Evolutionary conservation across 2,888 invertebrate genomes (phyloP).

Genomic region (Apodemia duryi): DNA sequence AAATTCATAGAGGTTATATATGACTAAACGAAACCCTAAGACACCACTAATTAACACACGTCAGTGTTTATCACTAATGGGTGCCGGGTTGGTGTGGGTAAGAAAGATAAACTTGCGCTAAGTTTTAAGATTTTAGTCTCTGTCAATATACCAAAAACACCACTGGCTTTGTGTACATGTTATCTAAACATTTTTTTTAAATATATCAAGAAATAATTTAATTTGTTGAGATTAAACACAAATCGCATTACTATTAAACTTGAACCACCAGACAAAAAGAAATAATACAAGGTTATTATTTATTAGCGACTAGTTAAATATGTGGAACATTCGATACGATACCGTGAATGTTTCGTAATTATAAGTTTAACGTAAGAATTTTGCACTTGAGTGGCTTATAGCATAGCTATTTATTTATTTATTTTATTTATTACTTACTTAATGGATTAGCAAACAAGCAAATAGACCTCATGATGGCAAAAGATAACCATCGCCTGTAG

Average conservation of each 20-base stretch:
- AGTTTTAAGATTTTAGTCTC: neutral
- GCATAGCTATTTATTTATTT: neutral
- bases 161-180: neutral
- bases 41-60: too few relatives aligned
- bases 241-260: conserved; percentile 2
- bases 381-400: neutral
- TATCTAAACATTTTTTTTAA: neutral
- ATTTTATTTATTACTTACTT: too few relatives aligned
- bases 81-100: too few relatives aligned
- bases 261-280: conserved; percentile 1
- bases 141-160: neutral
- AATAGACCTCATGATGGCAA: too few relatives aligned
- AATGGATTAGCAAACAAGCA: too few relatives aligned
- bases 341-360: conserved; percentile 2
- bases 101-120: too few relatives aligned
- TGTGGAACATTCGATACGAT: neutral
- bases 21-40: too few relatives aligned
- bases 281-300: conserved; percentile 1
- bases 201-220: neutral
- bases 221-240: conserved; percentile 2
- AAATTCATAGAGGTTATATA: too few relatives aligned
- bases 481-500: too few relatives aligned
- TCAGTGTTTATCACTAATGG: too few relatives aligned
- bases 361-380: neutral
- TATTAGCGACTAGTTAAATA: neutral